Evolutionary conservation across 2,888 invertebrate genomes (phyloP), one percentile per base, ranked within the genome.

Genomic region (Parnassius orleans): DNA sequence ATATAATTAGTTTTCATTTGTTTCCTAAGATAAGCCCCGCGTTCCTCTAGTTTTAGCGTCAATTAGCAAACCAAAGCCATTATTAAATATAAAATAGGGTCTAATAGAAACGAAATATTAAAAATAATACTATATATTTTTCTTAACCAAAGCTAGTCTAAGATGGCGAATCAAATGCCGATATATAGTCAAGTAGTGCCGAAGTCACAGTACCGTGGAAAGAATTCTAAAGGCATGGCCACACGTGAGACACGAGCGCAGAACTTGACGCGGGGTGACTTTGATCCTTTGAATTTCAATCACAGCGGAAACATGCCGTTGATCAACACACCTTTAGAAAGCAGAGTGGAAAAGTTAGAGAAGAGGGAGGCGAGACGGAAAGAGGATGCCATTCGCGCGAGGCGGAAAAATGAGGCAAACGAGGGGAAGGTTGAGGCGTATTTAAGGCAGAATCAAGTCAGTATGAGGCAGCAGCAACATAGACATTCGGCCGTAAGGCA

Each of bases 211-310:
- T 86, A 84, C 56, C 71, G 80, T 41, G 74, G 77, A 9, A 86
- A 84, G 61, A 74, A 71, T 48, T 65, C 79, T 48, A 75, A 87
- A 76, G 72, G 70, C 43, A 65, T 71, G 61, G 70, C 72, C 66
- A 69, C 76, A 14, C 68, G 76, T 24, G 75, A 76, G 46, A 9
- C 66, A 60, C 69, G 76, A 60, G 66, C 76, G 50, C 79, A 81
- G 54, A 81, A 78, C 24, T 64, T 58, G 46, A 33, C 81, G 10
- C 69, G 78, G 0, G 93, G 94, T 65, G 75, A 95, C 87, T 80
- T 95, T 74, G 90, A 95, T 89, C 84, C 96, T 72, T 78, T 95
- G 90, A 72, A 96, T 91, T 74, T 94, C 88, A 75, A 95, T 86
- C 86, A 88, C 71, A 90, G 91, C 1, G 92, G 92, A 0, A 91